A percentile compares a stretch with the other conserved stretches of the same genome.
phyloP scores from a whole-genome alignment of 1,140 invertebrate species.

The Sminthurides bifidus region DNA sequence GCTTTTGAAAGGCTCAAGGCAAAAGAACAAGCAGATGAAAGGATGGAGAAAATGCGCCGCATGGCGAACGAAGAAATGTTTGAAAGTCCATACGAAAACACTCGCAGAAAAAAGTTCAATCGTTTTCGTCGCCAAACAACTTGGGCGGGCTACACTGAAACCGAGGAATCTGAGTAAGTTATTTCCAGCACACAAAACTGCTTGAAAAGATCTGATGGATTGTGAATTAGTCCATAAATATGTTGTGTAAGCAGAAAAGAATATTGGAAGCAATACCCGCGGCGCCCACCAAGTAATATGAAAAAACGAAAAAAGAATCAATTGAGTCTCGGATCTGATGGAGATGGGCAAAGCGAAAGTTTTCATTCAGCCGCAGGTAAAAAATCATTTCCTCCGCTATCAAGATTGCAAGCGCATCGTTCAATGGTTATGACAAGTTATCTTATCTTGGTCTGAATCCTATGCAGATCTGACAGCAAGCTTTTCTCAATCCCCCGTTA shows the following conservation, averaged over 20 bases:
- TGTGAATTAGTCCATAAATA: background rate
- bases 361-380: conserved; percentile 26
- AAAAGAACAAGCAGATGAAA: conserved; percentile 26
- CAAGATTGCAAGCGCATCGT: background rate
- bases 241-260: conserved; percentile 27
- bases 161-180: conserved; percentile 31
- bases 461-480: conserved; percentile 15
- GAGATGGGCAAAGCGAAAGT: conserved; percentile 25
- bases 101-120: background rate
- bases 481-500: conserved; percentile 40
- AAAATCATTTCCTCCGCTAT: background rate
- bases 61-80: conserved; percentile 23
- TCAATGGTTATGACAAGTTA: no score
- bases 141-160: conserved; percentile 16
- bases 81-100: conserved; percentile 10
- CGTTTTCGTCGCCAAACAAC: background rate
- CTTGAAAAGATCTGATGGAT: no score
- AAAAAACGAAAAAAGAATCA: conserved; percentile 22
- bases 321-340: conserved; percentile 20
- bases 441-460: background rate
- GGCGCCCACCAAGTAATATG: conserved; percentile 23
- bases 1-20: conserved; percentile 51
- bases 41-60: conserved; percentile 3
- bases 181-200: background rate
- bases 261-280: conserved; percentile 18